Conservation (phyloP, 2,797 vertebrate genomes). For the Danio kyathit region DNA sequence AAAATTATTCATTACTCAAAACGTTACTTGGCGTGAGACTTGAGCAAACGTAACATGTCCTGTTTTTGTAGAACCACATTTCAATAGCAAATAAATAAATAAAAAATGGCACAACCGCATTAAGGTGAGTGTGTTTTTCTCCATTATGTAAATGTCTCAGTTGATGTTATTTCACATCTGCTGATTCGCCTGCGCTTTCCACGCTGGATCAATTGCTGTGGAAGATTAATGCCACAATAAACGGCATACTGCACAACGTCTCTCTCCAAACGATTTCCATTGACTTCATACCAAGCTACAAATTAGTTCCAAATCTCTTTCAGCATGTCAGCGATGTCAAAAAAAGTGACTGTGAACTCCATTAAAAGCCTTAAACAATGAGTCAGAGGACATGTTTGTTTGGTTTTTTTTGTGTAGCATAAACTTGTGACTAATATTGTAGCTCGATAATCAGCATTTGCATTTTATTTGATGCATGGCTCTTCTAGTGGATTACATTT, state of each 20-base stretch:
- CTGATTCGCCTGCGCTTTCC: slow-evolving; percentile 25
- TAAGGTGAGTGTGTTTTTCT: slow-evolving; percentile 21
- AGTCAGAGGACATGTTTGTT: slow-evolving; percentile 48
- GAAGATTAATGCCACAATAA: slow-evolving; percentile 46
- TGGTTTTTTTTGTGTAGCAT: slow-evolving; percentile 48
- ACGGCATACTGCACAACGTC: slow-evolving; percentile 24
- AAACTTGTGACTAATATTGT: slow-evolving; percentile 56
- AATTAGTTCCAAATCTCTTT: slow-evolving; percentile 45
- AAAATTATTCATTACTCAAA: slow-evolving; percentile 40
- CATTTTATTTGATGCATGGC: slow-evolving; percentile 46
- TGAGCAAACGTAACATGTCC: slow-evolving; percentile 26
- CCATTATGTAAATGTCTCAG: slow-evolving; percentile 12
- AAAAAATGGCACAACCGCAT: slow-evolving; percentile 1
- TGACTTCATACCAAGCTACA: slow-evolving; percentile 42
- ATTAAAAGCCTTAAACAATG: slow-evolving; percentile 50
- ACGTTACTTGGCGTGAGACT: slow-evolving; percentile 51
- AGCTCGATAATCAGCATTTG: slow-evolving; percentile 52
- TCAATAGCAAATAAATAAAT: slow-evolving; percentile 14
- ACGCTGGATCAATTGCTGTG: slow-evolving; percentile 13
- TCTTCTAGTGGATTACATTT: slow-evolving; percentile 46
- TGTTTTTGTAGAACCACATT: slow-evolving; percentile 24
- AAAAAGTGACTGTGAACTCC: slow-evolving; percentile 37
- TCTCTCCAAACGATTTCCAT: slow-evolving; percentile 36
- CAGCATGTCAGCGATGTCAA: slow-evolving; percentile 37
- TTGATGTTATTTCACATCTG: slow-evolving; percentile 1